These are phyloP conservation scores for Symphodus melops DNA, from an alignment of 2,113 vertebrate species.

Conservation along the genomic window DNA sequence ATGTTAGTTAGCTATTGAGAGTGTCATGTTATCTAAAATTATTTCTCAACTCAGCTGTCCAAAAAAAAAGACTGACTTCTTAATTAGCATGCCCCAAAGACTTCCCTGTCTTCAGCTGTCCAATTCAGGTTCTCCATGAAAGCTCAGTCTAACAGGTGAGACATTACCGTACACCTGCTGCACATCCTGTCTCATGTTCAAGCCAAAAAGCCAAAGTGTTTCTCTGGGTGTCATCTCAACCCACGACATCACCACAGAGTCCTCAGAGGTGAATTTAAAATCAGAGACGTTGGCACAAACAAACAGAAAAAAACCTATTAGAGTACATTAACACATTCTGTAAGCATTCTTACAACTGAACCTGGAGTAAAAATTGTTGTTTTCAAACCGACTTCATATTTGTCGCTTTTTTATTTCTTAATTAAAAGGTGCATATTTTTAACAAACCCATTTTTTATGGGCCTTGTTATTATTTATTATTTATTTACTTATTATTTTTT, in stretches of 20 bases:
- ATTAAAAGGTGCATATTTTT: not conserved
- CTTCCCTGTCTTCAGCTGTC: too few relatives aligned
- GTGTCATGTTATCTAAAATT: not conserved
- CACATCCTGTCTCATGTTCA: not conserved
- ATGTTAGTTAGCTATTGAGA: not conserved
- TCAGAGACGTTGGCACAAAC: conserved; percentile 4
- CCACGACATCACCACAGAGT: conserved; percentile 16
- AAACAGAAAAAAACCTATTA: not conserved
- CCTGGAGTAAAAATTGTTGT: conserved; percentile 1
- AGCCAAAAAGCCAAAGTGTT: not conserved
- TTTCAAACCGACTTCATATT: not conserved
- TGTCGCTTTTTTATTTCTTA: conserved; percentile 1
- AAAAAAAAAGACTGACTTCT: not conserved
- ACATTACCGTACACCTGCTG: not conserved
- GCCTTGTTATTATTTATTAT: too few relatives aligned
- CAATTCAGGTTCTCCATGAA: not conserved
- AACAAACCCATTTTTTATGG: too few relatives aligned
- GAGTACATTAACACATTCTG: not conserved
- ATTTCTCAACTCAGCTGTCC: not conserved
- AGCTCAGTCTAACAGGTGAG: not conserved
- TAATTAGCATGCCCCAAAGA: not conserved
- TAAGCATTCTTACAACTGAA: not conserved
- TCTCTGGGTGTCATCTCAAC: conserved; percentile 18
- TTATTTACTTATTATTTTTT: too few relatives aligned
- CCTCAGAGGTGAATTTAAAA: conserved; percentile 15